Percentiles rank a stretch among this genome's conserved stretches.
phyloP scores from a whole-genome alignment of 1,140 invertebrate genomes.

The Antheraea mylitta region DNA sequence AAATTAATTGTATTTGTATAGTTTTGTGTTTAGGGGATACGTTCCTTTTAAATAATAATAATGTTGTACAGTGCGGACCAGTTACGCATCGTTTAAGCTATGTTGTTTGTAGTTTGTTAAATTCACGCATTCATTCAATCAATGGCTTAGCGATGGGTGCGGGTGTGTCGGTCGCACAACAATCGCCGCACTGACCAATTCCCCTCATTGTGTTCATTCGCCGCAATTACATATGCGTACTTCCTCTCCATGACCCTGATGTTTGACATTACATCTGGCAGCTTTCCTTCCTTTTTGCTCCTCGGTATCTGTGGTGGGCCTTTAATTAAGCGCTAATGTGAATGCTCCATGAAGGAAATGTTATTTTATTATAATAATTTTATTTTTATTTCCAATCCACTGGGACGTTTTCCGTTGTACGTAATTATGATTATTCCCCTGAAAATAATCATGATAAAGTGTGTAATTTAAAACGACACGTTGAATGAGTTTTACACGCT shows the following conservation, averaged over 20 bases:
- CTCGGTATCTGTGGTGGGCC: not conserved
- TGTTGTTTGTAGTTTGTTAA: conserved; percentile 67
- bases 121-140: conserved; percentile 72
- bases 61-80: conserved; percentile 34
- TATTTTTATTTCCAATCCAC: not conserved
- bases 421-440: not conserved
- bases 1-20: not conserved
- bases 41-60: conserved; percentile 4
- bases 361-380: not conserved
- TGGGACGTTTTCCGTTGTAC: not conserved
- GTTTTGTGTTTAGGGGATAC: not conserved
- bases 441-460: not conserved
- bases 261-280: conserved; percentile 47
- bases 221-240: conserved; percentile 66
- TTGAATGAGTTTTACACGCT: too few relatives aligned
- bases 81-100: conserved; percentile 53
- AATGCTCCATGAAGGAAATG: not conserved
- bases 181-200: conserved; percentile 72
- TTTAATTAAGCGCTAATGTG: not conserved
- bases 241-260: conserved; percentile 60
- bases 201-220: conserved; percentile 73
- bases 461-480: not conserved
- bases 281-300: conserved; percentile 24
- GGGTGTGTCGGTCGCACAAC: conserved; percentile 74
- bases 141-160: conserved; percentile 60